These are phyloP conservation scores for Pedicia rivosa DNA, from an alignment of 2,888 invertebrate species.

Conservation along the genomic window DNA sequence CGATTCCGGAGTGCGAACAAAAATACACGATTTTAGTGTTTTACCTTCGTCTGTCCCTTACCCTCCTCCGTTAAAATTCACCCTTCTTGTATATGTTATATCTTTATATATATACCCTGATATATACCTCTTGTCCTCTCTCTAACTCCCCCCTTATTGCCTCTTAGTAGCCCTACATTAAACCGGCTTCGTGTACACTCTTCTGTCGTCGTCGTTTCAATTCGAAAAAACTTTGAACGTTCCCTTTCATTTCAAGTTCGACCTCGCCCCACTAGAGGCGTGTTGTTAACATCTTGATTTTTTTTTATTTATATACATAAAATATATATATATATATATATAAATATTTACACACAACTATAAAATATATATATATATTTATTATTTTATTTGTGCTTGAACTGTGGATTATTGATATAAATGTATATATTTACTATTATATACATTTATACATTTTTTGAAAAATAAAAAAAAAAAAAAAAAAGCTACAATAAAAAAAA, in stretches of 20 bases:
- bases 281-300: conserved; percentile 9
- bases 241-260: conserved; percentile 22
- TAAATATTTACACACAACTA: too few relatives aligned
- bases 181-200: conserved; percentile 3
- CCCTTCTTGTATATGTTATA: conserved; percentile 2
- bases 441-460: background rate
- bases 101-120: background rate
- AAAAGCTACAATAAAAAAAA: conserved; percentile 2
- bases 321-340: too few relatives aligned
- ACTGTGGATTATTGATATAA: background rate
- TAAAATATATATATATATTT: too few relatives aligned
- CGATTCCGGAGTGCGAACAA: conserved; percentile 5
- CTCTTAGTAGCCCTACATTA: conserved; percentile 6
- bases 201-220: conserved; percentile 6
- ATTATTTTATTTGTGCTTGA: background rate
- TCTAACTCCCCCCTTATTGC: conserved; percentile 6
- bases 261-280: conserved; percentile 16
- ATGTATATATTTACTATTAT: background rate
- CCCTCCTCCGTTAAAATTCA: conserved; percentile 3
- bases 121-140: conserved; percentile 3
- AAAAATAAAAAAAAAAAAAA: background rate
- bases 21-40: conserved; percentile 3
- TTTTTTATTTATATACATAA: conserved; percentile 6
- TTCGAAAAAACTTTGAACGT: conserved; percentile 16
- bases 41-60: conserved; percentile 4